Base-by-base conservation (phyloP, 2,797 vertebrate genomes). In the Cyclopterus lumpus region DNA sequence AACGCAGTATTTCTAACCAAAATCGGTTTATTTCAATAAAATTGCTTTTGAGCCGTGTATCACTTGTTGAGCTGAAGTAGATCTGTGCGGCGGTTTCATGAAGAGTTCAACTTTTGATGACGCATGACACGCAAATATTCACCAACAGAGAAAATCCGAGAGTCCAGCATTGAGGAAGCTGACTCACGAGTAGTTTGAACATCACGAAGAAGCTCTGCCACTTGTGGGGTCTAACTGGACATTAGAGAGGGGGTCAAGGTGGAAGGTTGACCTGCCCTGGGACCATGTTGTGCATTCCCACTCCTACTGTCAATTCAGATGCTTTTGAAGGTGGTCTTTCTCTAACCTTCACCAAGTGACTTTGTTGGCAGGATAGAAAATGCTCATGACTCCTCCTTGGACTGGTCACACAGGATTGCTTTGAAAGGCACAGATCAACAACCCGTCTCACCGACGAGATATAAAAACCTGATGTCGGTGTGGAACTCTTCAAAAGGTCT, bases 401-500 rank as follows among this genome's bases (percentile, higher is more conserved):
- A 54, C 32, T 22, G 24, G 20, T 62, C 67, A 44, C 10, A 34
- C 15, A 10, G 7, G 11, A 3, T 46, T 38, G 5, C 20, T 28
- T 57, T 28, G 49, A 32, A 53, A 60, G 34, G 1, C 34, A 26
- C 49, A 11, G 20, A 58, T 28, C 75, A 78, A 48, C 15, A 28
- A 16, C 40, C 34, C 15, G 2, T 46, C 60, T 71, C 67, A 38
- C 46, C 14, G 10, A 38, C 8, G 15, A 5, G 26, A 12, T 8
- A 6, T 12, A 22, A 46, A 15, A 55, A 63, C 51, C 53, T 40
- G 38, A 9, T n/a, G 44, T 64, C 2, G 22, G 71, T 57, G 55
- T 30, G 59, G 32, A 63, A 55, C 42, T 62, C 20, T 49, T 22
- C 38, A 51, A 67, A 83, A 69, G 73, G 80, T 86, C 74, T 44